Base-by-base conservation (phyloP, 2,797 vertebrate species). In the Acanthis flammea region DNA sequence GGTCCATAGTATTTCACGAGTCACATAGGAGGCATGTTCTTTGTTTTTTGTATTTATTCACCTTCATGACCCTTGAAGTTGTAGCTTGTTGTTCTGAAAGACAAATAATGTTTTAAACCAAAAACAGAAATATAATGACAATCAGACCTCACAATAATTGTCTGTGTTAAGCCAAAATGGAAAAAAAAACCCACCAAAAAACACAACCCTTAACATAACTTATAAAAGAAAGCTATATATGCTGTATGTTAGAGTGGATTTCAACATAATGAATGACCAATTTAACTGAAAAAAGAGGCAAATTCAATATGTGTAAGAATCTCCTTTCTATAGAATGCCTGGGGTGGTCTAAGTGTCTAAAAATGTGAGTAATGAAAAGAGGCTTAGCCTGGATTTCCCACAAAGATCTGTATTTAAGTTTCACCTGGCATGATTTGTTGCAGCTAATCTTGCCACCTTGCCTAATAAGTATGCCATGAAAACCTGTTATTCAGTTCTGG, bases 291-390 rank as follows among this genome's bases (percentile, higher is more conserved):
- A 85, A 73, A 78, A 82, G 31, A 77, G 39, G 39, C 30, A 86
- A 61, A 76, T 90, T 91, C 68, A 86, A 42, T 87, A 90, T 63
- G 15, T 83, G 14, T 21, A 71, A 80, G n/a, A 74, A 65, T 91
- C 48, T 88, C 5, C 1, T 41, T 72, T 93, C 88, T 92, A 10
- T n/a, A 65, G 82, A 83, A 80, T 77, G 22, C 50, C 24, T 83
- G 57, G 27, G 47, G 70, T 93, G 92, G 85, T 84, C 86, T 92
- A 73, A 88, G n/a, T 86, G 77, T 86, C 62, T 81, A 58, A 88
- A 95, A 95, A 71, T 44, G 30, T 84, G 62, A 92, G 58, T 76
- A 92, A 84, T 90, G 86, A 77, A 85, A 95, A 63, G 28, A 88
- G 31, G 24, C 51, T 93, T 75, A 90, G 12, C 31, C 17, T 88